Base-by-base conservation (phyloP, 2,797 vertebrate species). In the Channa striata region DNA sequence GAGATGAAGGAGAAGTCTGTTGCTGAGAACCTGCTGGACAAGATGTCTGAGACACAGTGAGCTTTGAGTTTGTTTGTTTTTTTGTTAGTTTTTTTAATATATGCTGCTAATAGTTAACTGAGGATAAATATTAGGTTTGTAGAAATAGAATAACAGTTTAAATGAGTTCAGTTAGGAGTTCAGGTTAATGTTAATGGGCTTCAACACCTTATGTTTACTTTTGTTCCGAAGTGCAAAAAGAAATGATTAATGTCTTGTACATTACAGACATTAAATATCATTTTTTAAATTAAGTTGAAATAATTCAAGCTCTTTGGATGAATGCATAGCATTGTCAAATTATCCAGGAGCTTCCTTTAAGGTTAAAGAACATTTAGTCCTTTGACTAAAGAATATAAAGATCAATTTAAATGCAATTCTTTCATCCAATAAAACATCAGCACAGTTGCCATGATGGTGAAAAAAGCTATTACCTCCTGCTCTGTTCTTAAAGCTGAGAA, bases 1-100 rank as follows among this genome's bases (percentile, higher is more conserved):
- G 96, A 97, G 51, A 95, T 95, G 92, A 96, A 96, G 81, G 96
- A 98, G 82, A 96, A 96, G 82, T 95, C 93, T 10, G 87, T 96
- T 33, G 96, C 96, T 0, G 96, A 98, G 85, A 87, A 90, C 58
- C 90, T 97, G 74, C 90, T 98, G 77, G 90, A 92, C 34, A 94
- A 91, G 70, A 91, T 98, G 83, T 94, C 94, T 6, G 97, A 98
- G 72, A 93, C 92, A 53, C 96, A 97, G 97, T 98, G 84, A 96
- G 96, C 89, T 2, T 20, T 49, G 5, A 23, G 58, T 20, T 12
- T 13, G 3, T 51, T 17, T 49, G 3, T 33, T 57, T 9, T 5
- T 5, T 54, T 17, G 25, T 13, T 40, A 40, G 13, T 14, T 40
- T 13, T 5, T 13, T 13, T 43, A 17, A 17, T 4, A 6, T 30